Percentiles rank a stretch among this genome's conserved stretches.
These are phyloP conservation scores for Aythya baeri DNA, from an alignment of 2,113 vertebrate genomes.

Conservation along the genomic window DNA sequence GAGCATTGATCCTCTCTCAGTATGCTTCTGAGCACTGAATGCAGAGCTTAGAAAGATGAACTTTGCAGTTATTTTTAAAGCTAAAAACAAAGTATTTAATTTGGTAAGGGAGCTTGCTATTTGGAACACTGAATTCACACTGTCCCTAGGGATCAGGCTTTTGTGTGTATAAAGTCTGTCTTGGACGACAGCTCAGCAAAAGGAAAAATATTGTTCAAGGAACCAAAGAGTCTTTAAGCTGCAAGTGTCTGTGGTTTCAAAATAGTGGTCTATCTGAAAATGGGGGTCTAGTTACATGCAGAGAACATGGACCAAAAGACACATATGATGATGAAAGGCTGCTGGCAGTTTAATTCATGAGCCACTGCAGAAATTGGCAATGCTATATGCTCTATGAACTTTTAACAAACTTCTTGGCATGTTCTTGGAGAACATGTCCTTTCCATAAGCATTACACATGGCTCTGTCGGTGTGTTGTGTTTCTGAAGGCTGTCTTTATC, in stretches of 20 bases:
- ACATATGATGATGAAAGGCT: not conserved
- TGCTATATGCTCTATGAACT: fast-evolving
- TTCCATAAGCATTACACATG: not conserved
- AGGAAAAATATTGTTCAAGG: not conserved
- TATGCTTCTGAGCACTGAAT: not conserved
- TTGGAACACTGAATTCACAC: not conserved
- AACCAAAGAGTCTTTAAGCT: not conserved
- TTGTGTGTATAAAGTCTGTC: not conserved
- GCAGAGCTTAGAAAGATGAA: not conserved
- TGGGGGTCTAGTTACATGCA: not conserved
- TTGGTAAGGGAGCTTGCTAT: not conserved
- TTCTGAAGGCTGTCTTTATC: not conserved
- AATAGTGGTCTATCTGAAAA: not conserved
- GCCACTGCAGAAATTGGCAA: not conserved
- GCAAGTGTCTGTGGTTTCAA: not conserved
- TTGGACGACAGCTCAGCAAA: not conserved
- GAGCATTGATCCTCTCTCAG: not conserved
- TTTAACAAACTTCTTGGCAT: not conserved
- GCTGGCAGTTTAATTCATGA: not conserved
- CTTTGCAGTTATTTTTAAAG: not conserved
- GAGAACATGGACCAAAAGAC: not conserved
- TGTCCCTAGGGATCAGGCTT: not conserved
- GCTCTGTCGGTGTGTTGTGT: fast-evolving
- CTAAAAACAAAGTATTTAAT: not conserved
- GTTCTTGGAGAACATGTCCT: fast-evolving